phyloP scores from a whole-genome alignment of 2,113 vertebrate species.

The Pygoscelis antarcticus region DNA sequence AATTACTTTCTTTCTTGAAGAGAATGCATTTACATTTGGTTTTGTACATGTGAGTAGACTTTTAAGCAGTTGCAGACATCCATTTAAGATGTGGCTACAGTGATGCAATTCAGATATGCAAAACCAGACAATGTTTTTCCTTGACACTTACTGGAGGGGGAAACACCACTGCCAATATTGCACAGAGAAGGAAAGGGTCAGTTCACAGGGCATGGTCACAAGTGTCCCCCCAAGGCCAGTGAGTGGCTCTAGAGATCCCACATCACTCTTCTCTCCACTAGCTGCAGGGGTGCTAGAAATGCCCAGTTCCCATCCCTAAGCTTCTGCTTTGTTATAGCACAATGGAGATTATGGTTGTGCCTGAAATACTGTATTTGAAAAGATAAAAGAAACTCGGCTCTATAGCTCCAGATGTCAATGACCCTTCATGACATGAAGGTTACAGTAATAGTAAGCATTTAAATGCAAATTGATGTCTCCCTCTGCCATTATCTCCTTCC shows the following conservation, averaged over 20 bases:
- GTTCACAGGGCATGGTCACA: neutral
- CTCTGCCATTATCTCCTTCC: neutral
- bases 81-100: neutral
- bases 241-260: neutral
- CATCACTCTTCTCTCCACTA: neutral
- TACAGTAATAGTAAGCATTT: neutral
- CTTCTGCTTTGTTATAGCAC: neutral
- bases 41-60: neutral
- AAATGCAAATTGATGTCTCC: neutral
- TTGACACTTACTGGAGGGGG: neutral
- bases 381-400: neutral
- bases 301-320: neutral
- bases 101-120: neutral
- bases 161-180: neutral
- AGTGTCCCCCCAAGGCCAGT: neutral
- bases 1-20: neutral
- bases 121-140: neutral
- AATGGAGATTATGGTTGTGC: neutral
- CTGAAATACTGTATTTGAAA: neutral
- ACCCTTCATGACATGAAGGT: neutral
- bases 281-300: neutral
- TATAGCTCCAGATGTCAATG: neutral
- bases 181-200: neutral
- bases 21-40: neutral
- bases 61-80: neutral